Base-by-base conservation (phyloP, 1,140 invertebrate genomes). In the Drosophila prosaltans region DNA sequence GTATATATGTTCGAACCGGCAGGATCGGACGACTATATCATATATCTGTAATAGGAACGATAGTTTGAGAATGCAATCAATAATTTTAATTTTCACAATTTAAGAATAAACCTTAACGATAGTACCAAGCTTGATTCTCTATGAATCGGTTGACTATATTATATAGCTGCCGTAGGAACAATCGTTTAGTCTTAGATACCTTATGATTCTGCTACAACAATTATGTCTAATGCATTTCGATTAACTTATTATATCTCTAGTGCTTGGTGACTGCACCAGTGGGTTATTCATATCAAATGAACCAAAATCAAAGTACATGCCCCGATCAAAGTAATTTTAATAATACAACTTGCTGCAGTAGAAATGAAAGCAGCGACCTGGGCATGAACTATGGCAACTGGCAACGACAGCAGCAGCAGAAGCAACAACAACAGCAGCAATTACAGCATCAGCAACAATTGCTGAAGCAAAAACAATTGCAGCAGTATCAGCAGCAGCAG, bases 361-460 rank as follows among this genome's bases (percentile, higher is more conserved):
- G 28, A 10, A 30, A 74, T 1, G 43, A 67, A 7, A 57, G 26
- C 16, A 72, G 48, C 9, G 11, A 41, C 9, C 11, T 64, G 7
- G 69, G 59, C 4, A 63, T 28, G 32, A 61, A 39, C 43, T 81
- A 69, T 48, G 73, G 11, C 5, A 58, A 58, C 2, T 65, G 57
- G 60, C 39, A 68, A 8, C 62, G 32, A 2, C 55, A 43, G 0
- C 72, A 62, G 3, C 6, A 11, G 41, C 28, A 32, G 11, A 11
- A 54, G 9, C 54, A 41, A 2, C 54, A 41, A 2, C 16, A 69
- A 5, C 59, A 24, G 9, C 67, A 51, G 60, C 39, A 68, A 8
- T 57, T 28, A 2, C 55, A 43, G 0, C 72, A 62, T 2, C 6
- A 11, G 41, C 28, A 32, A 3, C 40, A 10, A 7, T 30, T 16